Evolutionary conservation across 2,113 vertebrate genomes (phyloP), one percentile per base, ranked within the genome.

Genomic region (Onychostruthus taczanowskii): DNA sequence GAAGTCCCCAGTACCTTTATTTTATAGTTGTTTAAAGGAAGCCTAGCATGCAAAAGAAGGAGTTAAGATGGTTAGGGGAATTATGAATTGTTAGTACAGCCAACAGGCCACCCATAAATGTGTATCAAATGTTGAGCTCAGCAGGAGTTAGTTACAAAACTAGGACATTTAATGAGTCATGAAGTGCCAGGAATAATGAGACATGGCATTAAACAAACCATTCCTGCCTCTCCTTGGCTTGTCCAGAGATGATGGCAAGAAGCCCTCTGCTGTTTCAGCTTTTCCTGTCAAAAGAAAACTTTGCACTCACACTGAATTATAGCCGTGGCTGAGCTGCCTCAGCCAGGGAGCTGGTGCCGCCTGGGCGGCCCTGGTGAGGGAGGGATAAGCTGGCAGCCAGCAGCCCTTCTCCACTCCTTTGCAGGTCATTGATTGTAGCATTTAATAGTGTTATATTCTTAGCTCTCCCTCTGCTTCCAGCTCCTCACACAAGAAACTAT

Each of bases 41-140:
- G 23, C 39, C 67, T 80, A 62, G 59, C 59, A 31, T 3, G 22
- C 59, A 94, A 59, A 91, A 39, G 82, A 87, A 91, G 68, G 87
- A 92, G 82, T 94, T 95, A 95, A 88, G 75, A 20, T 87, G 24
- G 72, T 93, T 86, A 91, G 63, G 59, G 43, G 75, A 86, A 58
- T 95, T 95, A 95, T 67, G 82, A 84, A 88, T 91, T 24, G 19
- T 87, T 94, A 91, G 67, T 90, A 74, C 82, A 94, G 43, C 74
- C 91, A 95, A 58, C 58, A 87, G 90, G 75, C 93, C 94, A 91
- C 75, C 70, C 78, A 93, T 96, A 93, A 97, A 95, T 87, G 70
- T 94, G 73, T 90, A 95, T 95, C 85, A 94, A 93, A 89, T 94
- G 82, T 88, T 90, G 90, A 97, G 92, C 92, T 96, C 94, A 95